phyloP scores from a whole-genome alignment of 1,140 invertebrate species.

The Scylla paramamosain region DNA sequence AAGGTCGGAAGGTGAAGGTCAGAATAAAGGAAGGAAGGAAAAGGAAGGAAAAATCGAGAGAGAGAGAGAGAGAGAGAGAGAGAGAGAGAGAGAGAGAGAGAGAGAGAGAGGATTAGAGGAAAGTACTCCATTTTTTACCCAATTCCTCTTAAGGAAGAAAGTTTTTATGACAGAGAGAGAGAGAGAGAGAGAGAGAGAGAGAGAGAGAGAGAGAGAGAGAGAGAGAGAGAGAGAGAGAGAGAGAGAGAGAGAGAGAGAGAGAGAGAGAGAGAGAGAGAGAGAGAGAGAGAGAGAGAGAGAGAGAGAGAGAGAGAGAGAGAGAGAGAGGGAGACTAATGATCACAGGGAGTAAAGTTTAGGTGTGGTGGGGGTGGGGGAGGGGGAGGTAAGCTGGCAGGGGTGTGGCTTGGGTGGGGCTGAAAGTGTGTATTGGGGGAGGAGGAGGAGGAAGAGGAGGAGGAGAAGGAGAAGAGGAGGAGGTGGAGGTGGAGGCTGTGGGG shows the following conservation, averaged over 20 bases:
- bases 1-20: too few species aligned
- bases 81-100: conserved; percentile 18
- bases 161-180: not conserved
- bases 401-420: too few species aligned
- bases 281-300: not conserved
- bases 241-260: not conserved
- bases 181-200: not conserved
- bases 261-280: not conserved
- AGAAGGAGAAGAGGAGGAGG: not conserved
- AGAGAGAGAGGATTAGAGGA: not conserved
- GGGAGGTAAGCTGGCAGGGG: too few species aligned
- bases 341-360: not conserved
- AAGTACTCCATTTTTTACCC: not conserved
- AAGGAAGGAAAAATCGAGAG: not conserved
- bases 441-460: not conserved
- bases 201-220: not conserved
- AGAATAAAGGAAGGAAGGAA: too few species aligned
- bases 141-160: too few species aligned
- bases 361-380: not conserved
- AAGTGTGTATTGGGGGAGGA: too few species aligned
- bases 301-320: too few species aligned
- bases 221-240: not conserved
- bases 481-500: not conserved
- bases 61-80: conserved; percentile 10
- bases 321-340: not conserved